Percentiles rank a stretch among this genome's conserved stretches.
These are phyloP conservation scores for Plusia festucae DNA, from an alignment of 2,888 invertebrate species.

Conservation along the genomic window DNA sequence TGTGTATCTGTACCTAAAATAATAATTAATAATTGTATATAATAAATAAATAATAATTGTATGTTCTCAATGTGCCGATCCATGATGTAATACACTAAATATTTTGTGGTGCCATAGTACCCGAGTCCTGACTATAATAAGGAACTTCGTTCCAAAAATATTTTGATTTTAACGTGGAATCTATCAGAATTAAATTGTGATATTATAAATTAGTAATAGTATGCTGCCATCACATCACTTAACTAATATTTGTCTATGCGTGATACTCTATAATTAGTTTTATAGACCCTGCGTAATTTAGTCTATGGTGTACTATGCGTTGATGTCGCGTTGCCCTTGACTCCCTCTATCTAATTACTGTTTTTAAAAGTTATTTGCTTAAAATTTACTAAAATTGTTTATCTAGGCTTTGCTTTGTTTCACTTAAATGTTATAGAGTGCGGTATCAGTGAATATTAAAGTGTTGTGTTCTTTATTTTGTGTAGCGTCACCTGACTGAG, in stretches of 20 bases:
- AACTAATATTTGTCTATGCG: neutral
- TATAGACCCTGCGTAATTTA: slow-evolving; percentile 34
- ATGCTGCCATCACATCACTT: too few relatives aligned
- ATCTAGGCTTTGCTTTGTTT: slow-evolving; percentile 54
- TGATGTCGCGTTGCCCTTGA: slow-evolving; percentile 87
- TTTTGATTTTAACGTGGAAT: too few relatives aligned
- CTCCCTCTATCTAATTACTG: slow-evolving; percentile 80
- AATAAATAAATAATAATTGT: too few relatives aligned
- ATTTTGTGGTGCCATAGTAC: too few relatives aligned
- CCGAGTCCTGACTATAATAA: too few relatives aligned
- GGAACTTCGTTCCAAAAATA: too few relatives aligned
- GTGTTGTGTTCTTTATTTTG: slow-evolving; percentile 71
- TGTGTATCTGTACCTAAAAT: too few relatives aligned
- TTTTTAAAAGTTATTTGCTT: slow-evolving; percentile 75
- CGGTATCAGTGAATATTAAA: slow-evolving; percentile 60
- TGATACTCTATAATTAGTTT: neutral
- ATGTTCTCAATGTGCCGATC: too few relatives aligned
- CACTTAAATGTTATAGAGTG: slow-evolving; percentile 64
- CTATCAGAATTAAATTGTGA: too few relatives aligned
- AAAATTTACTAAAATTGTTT: slow-evolving; percentile 62
- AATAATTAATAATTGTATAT: too few relatives aligned
- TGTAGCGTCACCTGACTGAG: slow-evolving; percentile 88
- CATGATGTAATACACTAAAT: too few relatives aligned
- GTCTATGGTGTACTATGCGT: slow-evolving; percentile 75
- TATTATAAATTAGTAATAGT: too few relatives aligned